phyloP scores from a whole-genome alignment of 2,113 vertebrate species.

The Edolisoma coerulescens region DNA sequence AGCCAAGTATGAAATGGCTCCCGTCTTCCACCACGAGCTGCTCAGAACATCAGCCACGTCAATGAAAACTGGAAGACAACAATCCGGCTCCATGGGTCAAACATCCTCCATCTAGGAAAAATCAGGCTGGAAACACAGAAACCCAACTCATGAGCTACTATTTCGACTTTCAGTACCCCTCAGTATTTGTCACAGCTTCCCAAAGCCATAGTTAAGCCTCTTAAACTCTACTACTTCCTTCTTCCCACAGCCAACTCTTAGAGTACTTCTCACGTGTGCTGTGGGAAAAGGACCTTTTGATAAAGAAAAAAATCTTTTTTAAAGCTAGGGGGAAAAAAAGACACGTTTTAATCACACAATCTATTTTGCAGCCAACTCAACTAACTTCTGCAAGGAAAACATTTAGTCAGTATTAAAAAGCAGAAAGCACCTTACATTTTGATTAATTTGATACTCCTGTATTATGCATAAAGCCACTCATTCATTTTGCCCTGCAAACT shows the following conservation, averaged over 20 bases:
- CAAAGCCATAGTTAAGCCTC: not conserved
- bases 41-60: not conserved
- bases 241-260: not conserved
- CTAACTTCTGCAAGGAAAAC: constrained; percentile 19
- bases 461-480: constrained; percentile 50
- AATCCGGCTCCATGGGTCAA: not conserved
- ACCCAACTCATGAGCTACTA: not conserved
- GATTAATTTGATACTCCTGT: constrained; percentile 58
- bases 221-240: not conserved
- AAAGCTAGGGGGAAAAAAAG: accelerated
- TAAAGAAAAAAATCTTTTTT: not conserved
- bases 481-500: constrained; percentile 49
- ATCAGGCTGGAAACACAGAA: not conserved
- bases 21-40: not conserved
- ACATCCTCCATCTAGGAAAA: accelerated
- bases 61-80: not conserved
- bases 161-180: not conserved
- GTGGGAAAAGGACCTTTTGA: not conserved
- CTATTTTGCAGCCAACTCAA: not conserved
- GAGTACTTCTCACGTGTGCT: not conserved
- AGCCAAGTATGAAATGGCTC: not conserved
- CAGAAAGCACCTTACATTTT: constrained; percentile 50
- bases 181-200: not conserved
- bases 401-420: constrained; percentile 39
- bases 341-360: not conserved